phyloP scores from a whole-genome alignment of 2,888 invertebrate species.

The Latrodectus elegans region DNA sequence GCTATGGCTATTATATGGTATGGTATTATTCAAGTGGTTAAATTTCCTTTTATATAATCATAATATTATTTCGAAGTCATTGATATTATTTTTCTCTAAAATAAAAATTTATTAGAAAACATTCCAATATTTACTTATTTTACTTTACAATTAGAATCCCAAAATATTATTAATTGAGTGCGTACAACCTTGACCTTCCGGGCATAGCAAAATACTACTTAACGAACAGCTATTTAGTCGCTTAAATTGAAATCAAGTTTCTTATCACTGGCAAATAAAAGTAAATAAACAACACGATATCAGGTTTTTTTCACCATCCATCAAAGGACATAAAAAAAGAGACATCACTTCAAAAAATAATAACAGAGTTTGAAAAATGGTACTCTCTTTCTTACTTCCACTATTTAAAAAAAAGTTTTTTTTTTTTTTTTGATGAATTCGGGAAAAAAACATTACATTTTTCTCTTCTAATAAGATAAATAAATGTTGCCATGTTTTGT shows the following conservation, averaged over 20 bases:
- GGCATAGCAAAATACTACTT: too few species aligned
- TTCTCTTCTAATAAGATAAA: slow-evolving; percentile 23
- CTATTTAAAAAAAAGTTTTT: not conserved
- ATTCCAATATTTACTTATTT: too few species aligned
- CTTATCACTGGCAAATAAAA: slow-evolving; percentile 9
- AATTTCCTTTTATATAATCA: too few species aligned
- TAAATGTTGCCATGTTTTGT: slow-evolving; percentile 50
- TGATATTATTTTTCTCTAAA: too few species aligned
- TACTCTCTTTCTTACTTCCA: not conserved
- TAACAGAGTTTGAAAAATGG: not conserved
- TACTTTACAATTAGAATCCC: too few species aligned
- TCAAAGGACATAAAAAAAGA: slow-evolving; percentile 6
- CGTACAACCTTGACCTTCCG: too few species aligned
- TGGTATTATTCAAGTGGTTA: too few species aligned
- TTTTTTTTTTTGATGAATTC: not conserved
- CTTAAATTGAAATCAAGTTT: not conserved
- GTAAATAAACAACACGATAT: slow-evolving; percentile 17
- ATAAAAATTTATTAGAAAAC: too few species aligned
- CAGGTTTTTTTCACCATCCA: slow-evolving; percentile 14
- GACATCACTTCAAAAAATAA: not conserved
- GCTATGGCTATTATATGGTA: too few species aligned
- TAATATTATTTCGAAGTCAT: too few species aligned
- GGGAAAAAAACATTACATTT: slow-evolving; percentile 27
- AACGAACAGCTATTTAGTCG: too few species aligned
- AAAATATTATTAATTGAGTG: too few species aligned